Conservation (phyloP, 2,797 vertebrate genomes). For the Acanthurus leucopareius region DNA sequence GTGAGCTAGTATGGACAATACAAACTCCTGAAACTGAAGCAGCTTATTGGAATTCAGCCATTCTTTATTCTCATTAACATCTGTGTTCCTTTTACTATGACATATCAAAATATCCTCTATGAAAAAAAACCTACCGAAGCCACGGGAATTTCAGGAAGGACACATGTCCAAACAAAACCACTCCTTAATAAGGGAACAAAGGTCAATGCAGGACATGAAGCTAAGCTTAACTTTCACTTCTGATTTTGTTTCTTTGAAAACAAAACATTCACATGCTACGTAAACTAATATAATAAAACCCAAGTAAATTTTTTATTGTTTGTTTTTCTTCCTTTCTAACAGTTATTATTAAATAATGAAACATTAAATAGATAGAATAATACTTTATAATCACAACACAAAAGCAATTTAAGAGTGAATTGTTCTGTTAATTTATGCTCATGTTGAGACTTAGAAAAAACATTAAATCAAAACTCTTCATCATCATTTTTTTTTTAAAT, state of each 20-base stretch:
- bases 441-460: background rate
- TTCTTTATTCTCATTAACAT: background rate
- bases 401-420: background rate
- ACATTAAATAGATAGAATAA: background rate
- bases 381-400: background rate
- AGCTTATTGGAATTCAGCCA: background rate
- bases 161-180: background rate
- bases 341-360: background rate
- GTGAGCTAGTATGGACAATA: no score
- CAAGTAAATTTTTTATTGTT: background rate
- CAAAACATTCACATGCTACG: no score
- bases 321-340: background rate
- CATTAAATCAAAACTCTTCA: slow-evolving; percentile 26
- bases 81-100: background rate
- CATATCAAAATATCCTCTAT: background rate
- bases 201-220: no score
- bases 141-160: slow-evolving; percentile 16
- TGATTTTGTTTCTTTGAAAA: background rate
- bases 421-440: background rate
- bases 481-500: slow-evolving; percentile 12
- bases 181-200: no score
- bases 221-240: no score
- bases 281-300: no score
- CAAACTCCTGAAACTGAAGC: background rate
- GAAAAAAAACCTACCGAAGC: background rate